phyloP scores from a whole-genome alignment of 2,113 vertebrate species.

The Gymnocephalus cernua region DNA sequence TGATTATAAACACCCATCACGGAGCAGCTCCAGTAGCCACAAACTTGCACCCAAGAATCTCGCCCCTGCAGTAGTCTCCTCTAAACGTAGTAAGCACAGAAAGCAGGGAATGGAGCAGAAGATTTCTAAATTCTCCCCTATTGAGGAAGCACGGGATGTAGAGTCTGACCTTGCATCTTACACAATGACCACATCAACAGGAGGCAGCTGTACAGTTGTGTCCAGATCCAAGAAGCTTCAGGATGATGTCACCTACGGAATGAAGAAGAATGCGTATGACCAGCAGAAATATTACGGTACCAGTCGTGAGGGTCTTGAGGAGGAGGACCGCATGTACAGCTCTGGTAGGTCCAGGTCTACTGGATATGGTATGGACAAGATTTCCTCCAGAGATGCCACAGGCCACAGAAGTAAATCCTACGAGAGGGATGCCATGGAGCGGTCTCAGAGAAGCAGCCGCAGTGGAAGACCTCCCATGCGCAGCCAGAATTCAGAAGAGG shows the following conservation, averaged over 20 bases:
- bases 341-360: conserved; percentile 90
- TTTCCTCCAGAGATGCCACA: conserved; percentile 87
- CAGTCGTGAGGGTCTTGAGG: conserved; percentile 90
- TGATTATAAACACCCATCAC: conserved; percentile 90
- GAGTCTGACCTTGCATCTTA: conserved; percentile 96
- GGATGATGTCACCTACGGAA: conserved; percentile 91
- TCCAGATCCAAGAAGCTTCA: conserved; percentile 93
- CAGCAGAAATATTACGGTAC: conserved; percentile 95
- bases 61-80: conserved; percentile 92
- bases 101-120: conserved; percentile 99
- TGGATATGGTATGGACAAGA: conserved; percentile 92
- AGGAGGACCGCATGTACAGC: conserved; percentile 91
- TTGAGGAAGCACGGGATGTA: conserved; percentile 97
- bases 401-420: conserved; percentile 93
- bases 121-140: conserved; percentile 98
- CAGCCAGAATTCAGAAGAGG: conserved; percentile 95
- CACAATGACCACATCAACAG: conserved; percentile 86
- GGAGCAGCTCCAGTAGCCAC: conserved; percentile 85
- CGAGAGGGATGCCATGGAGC: conserved; percentile 91
- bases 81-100: conserved; percentile 97
- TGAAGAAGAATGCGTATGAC: conserved; percentile 95
- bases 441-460: conserved; percentile 89
- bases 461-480: conserved; percentile 91
- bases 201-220: conserved; percentile 88
- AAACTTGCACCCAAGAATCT: conserved; percentile 94